phyloP scores from a whole-genome alignment of 2,113 vertebrate species.

The Diadophis punctatus region DNA sequence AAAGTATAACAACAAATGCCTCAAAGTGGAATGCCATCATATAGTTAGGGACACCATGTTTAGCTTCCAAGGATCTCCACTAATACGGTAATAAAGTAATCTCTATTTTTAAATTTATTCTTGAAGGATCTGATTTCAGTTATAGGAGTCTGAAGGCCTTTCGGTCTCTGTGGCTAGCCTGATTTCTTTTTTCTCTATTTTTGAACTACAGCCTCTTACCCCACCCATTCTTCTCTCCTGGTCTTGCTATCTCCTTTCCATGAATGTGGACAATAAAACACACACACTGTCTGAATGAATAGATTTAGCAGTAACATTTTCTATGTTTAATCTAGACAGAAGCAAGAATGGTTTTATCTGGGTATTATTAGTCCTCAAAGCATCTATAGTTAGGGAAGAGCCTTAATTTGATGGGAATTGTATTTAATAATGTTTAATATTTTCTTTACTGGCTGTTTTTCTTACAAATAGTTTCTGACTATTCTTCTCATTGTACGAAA shows the following conservation, averaged over 20 bases:
- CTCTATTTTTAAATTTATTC: neutral
- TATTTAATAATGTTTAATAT: neutral
- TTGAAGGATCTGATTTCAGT: neutral
- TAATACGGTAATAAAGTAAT: neutral
- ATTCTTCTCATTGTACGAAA: neutral
- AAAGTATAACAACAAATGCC: slow-evolving; percentile 28
- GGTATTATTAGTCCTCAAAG: neutral
- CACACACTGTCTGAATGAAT: neutral
- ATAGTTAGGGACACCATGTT: neutral
- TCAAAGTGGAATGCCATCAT: neutral
- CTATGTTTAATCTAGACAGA: neutral
- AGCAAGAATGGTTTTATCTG: neutral
- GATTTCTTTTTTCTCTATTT: neutral
- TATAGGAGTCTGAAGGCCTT: neutral
- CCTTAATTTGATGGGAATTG: neutral
- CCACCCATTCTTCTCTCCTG: neutral
- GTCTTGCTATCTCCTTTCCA: neutral
- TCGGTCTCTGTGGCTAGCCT: neutral
- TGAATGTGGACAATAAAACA: neutral
- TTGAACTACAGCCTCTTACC: neutral
- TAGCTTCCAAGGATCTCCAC: neutral
- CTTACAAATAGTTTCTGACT: neutral
- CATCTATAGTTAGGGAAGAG: neutral
- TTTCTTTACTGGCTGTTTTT: neutral
- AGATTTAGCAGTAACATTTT: neutral